Percentiles rank a stretch among this genome's conserved stretches.
These are phyloP conservation scores for Anorthoa munda DNA, from an alignment of 2,888 invertebrate species.

Conservation along the genomic window DNA sequence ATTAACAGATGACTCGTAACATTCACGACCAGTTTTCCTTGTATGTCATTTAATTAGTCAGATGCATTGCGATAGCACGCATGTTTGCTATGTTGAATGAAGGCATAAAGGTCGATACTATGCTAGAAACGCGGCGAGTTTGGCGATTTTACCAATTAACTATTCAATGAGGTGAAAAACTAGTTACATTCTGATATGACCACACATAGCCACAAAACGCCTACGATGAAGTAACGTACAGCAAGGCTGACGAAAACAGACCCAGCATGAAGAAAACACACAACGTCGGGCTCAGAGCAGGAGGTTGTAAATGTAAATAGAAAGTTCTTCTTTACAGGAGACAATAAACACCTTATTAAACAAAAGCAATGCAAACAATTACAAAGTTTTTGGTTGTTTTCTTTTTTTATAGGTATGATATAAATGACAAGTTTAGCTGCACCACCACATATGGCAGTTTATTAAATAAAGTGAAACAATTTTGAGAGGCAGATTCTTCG, in stretches of 20 bases:
- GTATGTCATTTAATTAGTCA: constrained; percentile 47
- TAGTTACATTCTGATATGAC: constrained; percentile 26
- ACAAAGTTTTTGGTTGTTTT: no score
- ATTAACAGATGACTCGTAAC: constrained; percentile 33
- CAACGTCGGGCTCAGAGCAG: no score
- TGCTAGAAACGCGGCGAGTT: constrained; percentile 17
- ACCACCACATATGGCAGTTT: no score
- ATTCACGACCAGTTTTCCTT: constrained; percentile 52
- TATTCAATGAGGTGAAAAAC: constrained; percentile 20
- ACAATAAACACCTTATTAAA: no score
- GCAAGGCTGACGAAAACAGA: not conserved
- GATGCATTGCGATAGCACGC: constrained; percentile 37
- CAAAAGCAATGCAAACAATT: no score
- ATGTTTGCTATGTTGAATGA: constrained; percentile 32
- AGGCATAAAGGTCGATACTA: constrained; percentile 35
- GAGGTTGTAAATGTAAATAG: no score
- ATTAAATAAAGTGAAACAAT: no score
- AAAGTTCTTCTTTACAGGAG: no score
- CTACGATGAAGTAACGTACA: not conserved
- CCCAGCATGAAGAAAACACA: no score
- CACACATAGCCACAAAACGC: not conserved
- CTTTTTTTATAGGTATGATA: no score
- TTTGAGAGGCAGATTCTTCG: no score
- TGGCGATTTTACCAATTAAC: constrained; percentile 22
- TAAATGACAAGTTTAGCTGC: no score